A percentile compares a stretch with the other conserved stretches of the same genome.
phyloP scores from a whole-genome alignment of 2,888 invertebrate species.

The Crioceris asparagi region DNA sequence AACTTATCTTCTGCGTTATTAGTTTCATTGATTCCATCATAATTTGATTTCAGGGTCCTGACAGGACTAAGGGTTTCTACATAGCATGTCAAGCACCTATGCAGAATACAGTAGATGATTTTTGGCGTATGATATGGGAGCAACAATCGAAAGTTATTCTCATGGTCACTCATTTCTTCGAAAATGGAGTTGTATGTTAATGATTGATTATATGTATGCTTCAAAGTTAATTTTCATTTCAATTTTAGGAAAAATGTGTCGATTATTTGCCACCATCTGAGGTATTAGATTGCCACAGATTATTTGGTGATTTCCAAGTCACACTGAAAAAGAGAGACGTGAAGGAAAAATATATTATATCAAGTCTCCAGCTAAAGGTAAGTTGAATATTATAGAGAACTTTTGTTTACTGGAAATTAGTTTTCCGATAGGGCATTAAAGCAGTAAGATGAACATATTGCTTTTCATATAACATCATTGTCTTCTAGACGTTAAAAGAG shows the following conservation, averaged over 20 bases:
- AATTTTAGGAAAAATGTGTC: slow-evolving; percentile 70
- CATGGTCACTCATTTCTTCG: slow-evolving; percentile 83
- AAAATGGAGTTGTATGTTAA: slow-evolving; percentile 67
- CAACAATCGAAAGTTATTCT: slow-evolving; percentile 80
- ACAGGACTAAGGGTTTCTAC: slow-evolving; percentile 72
- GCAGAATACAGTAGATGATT: slow-evolving; percentile 73
- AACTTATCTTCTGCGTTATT: background rate
- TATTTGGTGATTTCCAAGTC: slow-evolving; percentile 81
- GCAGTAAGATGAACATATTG: too few relatives aligned
- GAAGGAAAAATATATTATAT: slow-evolving; percentile 83
- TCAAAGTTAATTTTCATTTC: background rate
- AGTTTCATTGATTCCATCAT: background rate
- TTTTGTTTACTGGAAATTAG: too few relatives aligned
- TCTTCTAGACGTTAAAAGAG: too few relatives aligned
- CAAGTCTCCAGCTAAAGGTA: slow-evolving; percentile 70
- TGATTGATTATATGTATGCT: background rate
- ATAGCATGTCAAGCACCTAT: slow-evolving; percentile 89
- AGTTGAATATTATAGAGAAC: too few relatives aligned
- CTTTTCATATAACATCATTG: too few relatives aligned
- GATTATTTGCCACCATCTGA: slow-evolving; percentile 88
- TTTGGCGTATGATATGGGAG: slow-evolving; percentile 96
- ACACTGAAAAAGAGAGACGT: slow-evolving; percentile 82
- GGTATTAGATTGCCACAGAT: slow-evolving; percentile 77
- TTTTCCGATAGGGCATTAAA: too few relatives aligned
- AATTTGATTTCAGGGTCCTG: slow-evolving; percentile 59